These are phyloP conservation scores for Agelastica alni DNA, from an alignment of 2,888 invertebrate species.

Conservation along the genomic window DNA sequence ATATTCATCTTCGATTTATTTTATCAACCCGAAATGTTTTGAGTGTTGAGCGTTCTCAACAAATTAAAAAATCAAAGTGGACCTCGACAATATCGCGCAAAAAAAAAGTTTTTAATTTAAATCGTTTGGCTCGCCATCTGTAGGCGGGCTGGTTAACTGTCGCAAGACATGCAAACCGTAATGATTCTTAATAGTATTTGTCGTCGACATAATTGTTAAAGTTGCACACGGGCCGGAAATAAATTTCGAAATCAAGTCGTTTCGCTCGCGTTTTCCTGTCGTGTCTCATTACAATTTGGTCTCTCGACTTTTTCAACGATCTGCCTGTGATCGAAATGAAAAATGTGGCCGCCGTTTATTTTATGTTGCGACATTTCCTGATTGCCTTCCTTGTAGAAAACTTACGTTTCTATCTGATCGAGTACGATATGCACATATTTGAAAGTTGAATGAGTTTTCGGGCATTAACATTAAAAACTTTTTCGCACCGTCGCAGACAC, in stretches of 20 bases:
- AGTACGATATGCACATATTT: constrained; percentile 11
- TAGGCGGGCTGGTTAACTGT: constrained; percentile 19
- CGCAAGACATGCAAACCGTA: constrained; percentile 27
- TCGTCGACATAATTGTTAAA: constrained; percentile 28
- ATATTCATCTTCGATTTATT: too few relatives aligned
- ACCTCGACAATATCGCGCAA: too few relatives aligned
- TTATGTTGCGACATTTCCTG: constrained; percentile 23
- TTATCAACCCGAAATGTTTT: too few relatives aligned
- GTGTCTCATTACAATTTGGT: constrained; percentile 17
- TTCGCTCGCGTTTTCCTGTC: constrained; percentile 23
- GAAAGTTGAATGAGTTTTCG: constrained; percentile 4
- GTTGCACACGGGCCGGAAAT: constrained; percentile 24
- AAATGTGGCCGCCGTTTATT: constrained; percentile 22
- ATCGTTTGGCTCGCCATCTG: constrained; percentile 28
- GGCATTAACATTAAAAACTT: neutral
- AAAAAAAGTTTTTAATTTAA: constrained; percentile 39
- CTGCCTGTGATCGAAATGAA: constrained; percentile 18
- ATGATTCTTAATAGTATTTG: constrained; percentile 29
- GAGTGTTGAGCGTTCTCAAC: too few relatives aligned
- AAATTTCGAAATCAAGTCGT: constrained; percentile 26
- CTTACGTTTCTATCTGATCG: constrained; percentile 13
- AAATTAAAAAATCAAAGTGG: too few relatives aligned
- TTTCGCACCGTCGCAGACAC: too few relatives aligned
- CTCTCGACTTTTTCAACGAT: constrained; percentile 19
- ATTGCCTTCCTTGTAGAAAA: constrained; percentile 21